Conservation (phyloP, 2,888 invertebrate genomes). For the Corbicula japonica region DNA sequence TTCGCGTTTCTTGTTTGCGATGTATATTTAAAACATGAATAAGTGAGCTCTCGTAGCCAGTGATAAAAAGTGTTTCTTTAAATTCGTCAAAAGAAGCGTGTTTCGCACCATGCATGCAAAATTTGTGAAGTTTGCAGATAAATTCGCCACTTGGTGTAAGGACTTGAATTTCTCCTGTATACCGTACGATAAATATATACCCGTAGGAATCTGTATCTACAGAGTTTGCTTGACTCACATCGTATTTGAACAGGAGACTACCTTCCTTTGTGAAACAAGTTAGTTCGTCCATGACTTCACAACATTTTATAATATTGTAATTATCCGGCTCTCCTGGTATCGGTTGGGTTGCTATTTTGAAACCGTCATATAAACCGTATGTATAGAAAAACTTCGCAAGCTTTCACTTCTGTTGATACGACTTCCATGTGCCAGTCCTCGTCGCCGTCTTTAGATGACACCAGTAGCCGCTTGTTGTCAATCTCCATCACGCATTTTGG, state of each 20-base stretch:
- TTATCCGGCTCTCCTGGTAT: not conserved
- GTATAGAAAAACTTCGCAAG: not conserved
- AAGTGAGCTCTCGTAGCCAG: not conserved
- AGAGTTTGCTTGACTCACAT: not conserved
- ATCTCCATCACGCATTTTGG: not conserved
- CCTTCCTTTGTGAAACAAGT: not conserved
- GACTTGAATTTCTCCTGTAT: constrained; percentile 7
- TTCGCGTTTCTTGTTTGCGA: too few relatives aligned
- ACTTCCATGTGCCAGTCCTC: not conserved
- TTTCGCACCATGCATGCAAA: not conserved
- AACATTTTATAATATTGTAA: not conserved
- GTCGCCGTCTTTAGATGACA: not conserved
- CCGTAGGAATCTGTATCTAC: not conserved
- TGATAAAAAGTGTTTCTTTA: not conserved
- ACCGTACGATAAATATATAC: not conserved
- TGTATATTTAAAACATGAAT: not conserved
- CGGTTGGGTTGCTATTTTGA: not conserved
- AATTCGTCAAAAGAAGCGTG: not conserved
- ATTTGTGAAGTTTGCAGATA: not conserved
- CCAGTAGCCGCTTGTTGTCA: not conserved
- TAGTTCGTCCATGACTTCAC: not conserved
- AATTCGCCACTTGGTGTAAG: not conserved
- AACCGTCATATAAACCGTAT: not conserved
- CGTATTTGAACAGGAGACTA: not conserved
- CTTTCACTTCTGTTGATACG: not conserved